Evolutionary conservation across 2,888 invertebrate species (phyloP), one percentile per base, ranked within the genome.

Genomic region (Mythimna impura): DNA sequence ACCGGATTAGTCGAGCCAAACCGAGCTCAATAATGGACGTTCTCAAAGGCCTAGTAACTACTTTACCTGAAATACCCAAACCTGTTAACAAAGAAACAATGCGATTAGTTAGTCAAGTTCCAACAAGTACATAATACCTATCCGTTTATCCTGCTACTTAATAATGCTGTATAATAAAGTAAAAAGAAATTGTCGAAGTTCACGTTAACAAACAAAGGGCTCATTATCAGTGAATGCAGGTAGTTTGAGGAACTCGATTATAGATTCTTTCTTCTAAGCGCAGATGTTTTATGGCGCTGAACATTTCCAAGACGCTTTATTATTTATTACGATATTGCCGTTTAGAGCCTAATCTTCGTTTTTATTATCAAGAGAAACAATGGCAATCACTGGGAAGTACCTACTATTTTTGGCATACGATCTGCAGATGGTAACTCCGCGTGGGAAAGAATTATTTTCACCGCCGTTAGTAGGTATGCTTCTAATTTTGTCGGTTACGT

Each of bases 231-330:
- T 73, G 50, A 80, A 79, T 81, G 87, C 93, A 94, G 93, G 92
- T 94, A 94, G 83, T 75, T 47, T 72, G 68, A 64, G 71, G 66
- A 87, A 77, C 85, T 78, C 77, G 88, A 78, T 95, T 95, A 95
- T 92, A 86, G 89, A 93, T 94, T 71, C 71, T 95, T 95, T 93
- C 94, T 91, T 90, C 89, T 89, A 87, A 93, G 82, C 93, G 91
- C 96, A 95, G 95, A 95, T 96, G 96, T 95, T 96, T 96, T 96
- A 96, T 94, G 95, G 91, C 91, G 90, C 92, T 92, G 94, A 95
- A 94, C 91, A 94, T 95, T 96, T 95, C 94, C 93, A 94, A 95
- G 95, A 92, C 93, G 93, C 88, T 94, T 95, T 94, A 94, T 93
- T 94, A 94, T 95, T 95, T 95, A 95, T 95, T 94, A 94, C 94